These are phyloP conservation scores for Idris sp. DNA, from an alignment of 1,140 invertebrate genomes.

Conservation along the genomic window DNA sequence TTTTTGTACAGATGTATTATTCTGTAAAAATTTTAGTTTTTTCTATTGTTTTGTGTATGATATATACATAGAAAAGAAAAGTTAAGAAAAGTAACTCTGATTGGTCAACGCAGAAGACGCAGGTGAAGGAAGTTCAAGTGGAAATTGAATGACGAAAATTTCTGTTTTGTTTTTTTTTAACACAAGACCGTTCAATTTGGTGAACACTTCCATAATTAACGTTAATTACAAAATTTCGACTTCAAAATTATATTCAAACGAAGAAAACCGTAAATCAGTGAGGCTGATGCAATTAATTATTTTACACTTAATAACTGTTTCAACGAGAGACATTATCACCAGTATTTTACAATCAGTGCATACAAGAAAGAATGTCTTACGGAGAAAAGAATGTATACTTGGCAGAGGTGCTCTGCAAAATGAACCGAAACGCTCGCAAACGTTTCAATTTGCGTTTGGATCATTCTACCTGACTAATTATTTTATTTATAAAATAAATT, in stretches of 20 bases:
- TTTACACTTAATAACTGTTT: constrained; percentile 48
- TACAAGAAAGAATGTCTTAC: too few relatives aligned
- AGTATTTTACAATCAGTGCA: too few relatives aligned
- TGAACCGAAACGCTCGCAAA: constrained; percentile 19
- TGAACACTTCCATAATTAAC: constrained; percentile 14
- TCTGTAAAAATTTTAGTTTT: too few relatives aligned
- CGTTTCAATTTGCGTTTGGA: constrained; percentile 50
- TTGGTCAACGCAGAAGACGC: too few relatives aligned
- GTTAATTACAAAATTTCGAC: too few relatives aligned
- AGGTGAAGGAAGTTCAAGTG: constrained; percentile 14
- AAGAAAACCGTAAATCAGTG: constrained; percentile 37
- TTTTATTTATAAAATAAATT: constrained; percentile 62
- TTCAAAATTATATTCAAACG: too few relatives aligned
- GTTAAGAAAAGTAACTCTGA: too few relatives aligned
- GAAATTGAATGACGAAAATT: constrained; percentile 24
- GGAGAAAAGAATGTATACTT: constrained; percentile 43
- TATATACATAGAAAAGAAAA: too few relatives aligned
- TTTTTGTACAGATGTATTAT: too few relatives aligned
- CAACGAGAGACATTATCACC: constrained; percentile 37
- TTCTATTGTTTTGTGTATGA: too few relatives aligned
- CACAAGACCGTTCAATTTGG: constrained; percentile 33
- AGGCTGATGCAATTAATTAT: constrained; percentile 29
- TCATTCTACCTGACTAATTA: constrained; percentile 54
- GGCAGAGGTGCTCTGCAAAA: constrained; percentile 44
- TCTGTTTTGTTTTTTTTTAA: constrained; percentile 29